phyloP scores from a whole-genome alignment of 2,113 vertebrate genomes.

The Chroicocephalus ridibundus region DNA sequence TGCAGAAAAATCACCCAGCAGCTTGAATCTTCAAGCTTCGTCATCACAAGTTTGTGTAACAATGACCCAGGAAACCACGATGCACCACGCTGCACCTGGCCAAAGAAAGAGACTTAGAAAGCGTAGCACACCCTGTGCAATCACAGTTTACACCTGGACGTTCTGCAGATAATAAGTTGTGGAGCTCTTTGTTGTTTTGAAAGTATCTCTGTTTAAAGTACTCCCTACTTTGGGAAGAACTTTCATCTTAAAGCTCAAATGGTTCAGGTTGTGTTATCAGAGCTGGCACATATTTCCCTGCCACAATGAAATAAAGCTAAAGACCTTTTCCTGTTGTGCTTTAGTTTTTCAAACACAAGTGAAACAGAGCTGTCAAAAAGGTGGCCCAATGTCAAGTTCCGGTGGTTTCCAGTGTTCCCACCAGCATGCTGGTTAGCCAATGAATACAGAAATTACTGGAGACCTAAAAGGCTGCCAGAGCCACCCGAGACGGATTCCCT shows the following conservation, averaged over 20 bases:
- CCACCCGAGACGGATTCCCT: accelerated
- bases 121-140: neutral
- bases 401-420: neutral
- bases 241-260: neutral
- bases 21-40: neutral
- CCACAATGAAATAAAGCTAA: neutral
- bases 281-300: neutral
- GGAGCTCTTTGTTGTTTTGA: neutral
- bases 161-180: neutral
- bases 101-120: neutral
- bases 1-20: neutral
- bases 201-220: neutral
- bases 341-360: neutral
- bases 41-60: neutral
- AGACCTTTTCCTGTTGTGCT: neutral
- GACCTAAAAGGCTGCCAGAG: neutral
- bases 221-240: neutral
- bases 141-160: neutral
- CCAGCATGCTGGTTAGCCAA: neutral
- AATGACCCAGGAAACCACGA: neutral
- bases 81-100: neutral
- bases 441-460: neutral
- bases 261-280: neutral
- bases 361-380: neutral
- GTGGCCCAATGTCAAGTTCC: neutral